phyloP scores from a whole-genome alignment of 2,797 vertebrate species.

The Helicolenus hilgendorfi region DNA sequence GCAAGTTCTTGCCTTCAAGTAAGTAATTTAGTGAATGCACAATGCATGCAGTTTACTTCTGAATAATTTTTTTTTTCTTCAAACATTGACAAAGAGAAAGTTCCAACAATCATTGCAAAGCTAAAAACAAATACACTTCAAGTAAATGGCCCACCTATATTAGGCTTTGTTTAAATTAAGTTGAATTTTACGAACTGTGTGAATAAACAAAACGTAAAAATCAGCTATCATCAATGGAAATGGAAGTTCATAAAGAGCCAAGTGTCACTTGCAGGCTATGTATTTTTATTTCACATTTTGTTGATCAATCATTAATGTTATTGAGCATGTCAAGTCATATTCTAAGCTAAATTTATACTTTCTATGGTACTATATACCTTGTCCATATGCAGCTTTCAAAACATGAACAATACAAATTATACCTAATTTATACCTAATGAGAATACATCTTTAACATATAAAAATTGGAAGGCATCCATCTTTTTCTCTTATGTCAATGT shows the following conservation, averaged over 20 bases:
- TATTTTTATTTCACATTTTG: not conserved
- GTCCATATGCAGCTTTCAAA: not conserved
- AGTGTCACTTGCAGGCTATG: not conserved
- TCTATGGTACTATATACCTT: not conserved
- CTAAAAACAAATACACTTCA: not conserved
- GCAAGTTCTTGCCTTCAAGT: not conserved
- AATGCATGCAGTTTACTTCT: not conserved
- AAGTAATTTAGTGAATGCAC: not conserved
- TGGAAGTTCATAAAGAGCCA: not conserved
- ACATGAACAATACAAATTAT: not conserved
- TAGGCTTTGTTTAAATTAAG: not conserved
- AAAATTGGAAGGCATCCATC: not conserved
- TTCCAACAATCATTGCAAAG: not conserved
- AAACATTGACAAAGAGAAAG: not conserved
- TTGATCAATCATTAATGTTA: not conserved
- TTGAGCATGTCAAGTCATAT: not conserved
- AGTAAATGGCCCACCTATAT: not conserved
- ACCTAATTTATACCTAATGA: no score
- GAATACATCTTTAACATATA: not conserved
- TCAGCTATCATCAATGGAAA: not conserved
- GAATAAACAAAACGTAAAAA: not conserved
- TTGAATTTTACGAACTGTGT: not conserved
- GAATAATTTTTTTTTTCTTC: not conserved
- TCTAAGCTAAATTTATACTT: not conserved
- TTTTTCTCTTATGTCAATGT: not conserved